Conservation (phyloP, 2,113 vertebrate species). For the Hippocampus barbouri region DNA sequence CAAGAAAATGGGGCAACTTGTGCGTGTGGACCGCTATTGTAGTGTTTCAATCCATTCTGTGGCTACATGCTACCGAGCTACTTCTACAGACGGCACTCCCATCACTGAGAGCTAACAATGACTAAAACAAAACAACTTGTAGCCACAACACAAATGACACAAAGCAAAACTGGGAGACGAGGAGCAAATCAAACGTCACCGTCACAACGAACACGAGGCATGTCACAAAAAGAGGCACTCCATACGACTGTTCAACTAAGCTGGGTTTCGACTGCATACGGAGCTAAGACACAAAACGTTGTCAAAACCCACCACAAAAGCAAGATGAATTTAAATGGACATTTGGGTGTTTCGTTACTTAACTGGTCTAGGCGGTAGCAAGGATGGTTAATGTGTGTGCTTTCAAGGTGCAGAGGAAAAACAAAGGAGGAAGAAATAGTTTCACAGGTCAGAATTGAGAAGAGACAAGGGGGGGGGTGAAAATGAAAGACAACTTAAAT, state of each 20-base stretch:
- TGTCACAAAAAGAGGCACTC: constrained; percentile 49
- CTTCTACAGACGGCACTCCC: constrained; percentile 23
- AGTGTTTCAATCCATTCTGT: background rate
- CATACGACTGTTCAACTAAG: background rate
- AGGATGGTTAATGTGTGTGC: constrained; percentile 99
- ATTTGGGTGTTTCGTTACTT: constrained; percentile 77
- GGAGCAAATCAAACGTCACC: constrained; percentile 66
- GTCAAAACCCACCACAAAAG: constrained; percentile 33
- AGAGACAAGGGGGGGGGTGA: constrained; percentile 64
- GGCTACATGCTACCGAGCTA: constrained; percentile 14
- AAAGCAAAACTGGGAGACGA: constrained; percentile 65
- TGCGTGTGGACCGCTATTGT: background rate
- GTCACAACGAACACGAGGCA: constrained; percentile 61
- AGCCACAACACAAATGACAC: constrained; percentile 47
- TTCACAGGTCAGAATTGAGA: constrained; percentile 93
- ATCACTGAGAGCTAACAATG: constrained; percentile 32
- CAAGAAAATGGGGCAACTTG: constrained; percentile 2
- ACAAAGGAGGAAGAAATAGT: constrained; percentile 94
- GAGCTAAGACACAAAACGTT: constrained; percentile 27
- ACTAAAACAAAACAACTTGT: constrained; percentile 28
- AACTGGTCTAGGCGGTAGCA: constrained; percentile 99
- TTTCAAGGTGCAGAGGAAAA: constrained; percentile 87
- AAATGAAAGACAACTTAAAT: constrained; percentile 62
- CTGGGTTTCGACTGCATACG: background rate
- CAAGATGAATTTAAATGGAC: constrained; percentile 32